A percentile compares a stretch with the other conserved stretches of the same genome.
phyloP scores from a whole-genome alignment of 2,113 vertebrate species.

The Carassius carassius region DNA sequence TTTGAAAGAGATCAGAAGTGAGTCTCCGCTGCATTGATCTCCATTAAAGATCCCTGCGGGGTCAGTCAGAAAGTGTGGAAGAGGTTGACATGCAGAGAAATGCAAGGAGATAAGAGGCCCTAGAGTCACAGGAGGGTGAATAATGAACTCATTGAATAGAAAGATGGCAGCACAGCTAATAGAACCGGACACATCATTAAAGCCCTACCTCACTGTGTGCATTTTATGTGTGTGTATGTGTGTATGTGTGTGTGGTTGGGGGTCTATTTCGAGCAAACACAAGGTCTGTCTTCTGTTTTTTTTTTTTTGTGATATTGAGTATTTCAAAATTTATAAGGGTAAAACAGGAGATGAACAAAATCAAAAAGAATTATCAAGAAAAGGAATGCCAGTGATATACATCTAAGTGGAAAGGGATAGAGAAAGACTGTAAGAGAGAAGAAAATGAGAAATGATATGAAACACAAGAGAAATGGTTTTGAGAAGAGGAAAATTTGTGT shows the following conservation, averaged over 20 bases:
- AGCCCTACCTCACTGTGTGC: conserved; percentile 19
- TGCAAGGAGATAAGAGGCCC: conserved; percentile 23
- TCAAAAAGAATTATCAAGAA: not conserved
- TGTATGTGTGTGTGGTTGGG: not conserved
- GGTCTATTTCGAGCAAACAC: not conserved
- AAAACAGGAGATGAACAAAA: conserved; percentile 3
- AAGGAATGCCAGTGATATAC: conserved; percentile 3
- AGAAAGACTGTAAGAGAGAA: conserved; percentile 18
- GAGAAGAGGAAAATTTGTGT: not conserved
- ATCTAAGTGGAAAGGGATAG: conserved; percentile 43
- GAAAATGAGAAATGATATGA: not conserved
- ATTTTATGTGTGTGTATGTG: conserved; percentile 2
- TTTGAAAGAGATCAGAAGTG: conserved; percentile 36
- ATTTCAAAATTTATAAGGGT: not conserved
- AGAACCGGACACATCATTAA: conserved; percentile 45
- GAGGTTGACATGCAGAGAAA: conserved; percentile 24
- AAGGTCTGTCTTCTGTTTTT: not conserved
- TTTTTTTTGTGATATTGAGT: not conserved
- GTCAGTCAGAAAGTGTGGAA: conserved; percentile 34
- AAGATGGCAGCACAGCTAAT: conserved; percentile 25
- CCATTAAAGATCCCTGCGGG: conserved; percentile 14
- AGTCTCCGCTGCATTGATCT: conserved; percentile 1
- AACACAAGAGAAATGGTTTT: conserved; percentile 20
- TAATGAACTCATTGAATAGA: conserved; percentile 46
- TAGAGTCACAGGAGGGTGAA: conserved; percentile 19